phyloP scores from a whole-genome alignment of 2,797 vertebrate genomes.

The Ataeniobius toweri region DNA sequence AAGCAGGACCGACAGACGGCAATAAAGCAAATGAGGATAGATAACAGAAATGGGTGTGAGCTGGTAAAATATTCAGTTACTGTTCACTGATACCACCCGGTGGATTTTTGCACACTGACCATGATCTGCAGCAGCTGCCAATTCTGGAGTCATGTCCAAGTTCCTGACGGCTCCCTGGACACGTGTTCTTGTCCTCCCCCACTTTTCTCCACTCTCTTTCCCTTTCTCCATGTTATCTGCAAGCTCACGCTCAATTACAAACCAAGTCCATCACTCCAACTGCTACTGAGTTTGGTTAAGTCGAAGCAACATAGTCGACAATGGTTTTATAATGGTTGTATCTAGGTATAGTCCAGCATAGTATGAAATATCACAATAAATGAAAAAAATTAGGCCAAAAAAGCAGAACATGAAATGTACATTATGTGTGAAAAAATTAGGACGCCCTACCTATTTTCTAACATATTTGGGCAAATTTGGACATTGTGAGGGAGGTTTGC shows the following conservation, averaged over 20 bases:
- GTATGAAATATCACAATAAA: background rate
- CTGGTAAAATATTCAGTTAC: conserved; percentile 38
- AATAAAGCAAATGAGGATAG: conserved; percentile 17
- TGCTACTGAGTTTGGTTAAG: conserved; percentile 17
- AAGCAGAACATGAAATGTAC: background rate
- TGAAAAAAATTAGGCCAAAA: background rate
- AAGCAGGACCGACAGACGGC: conserved; percentile 7
- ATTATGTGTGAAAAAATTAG: no score
- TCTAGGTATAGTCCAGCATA: background rate
- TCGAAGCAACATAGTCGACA: conserved; percentile 21
- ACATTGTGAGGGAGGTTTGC: no score
- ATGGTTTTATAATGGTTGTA: background rate
- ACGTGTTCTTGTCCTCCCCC: conserved; percentile 46
- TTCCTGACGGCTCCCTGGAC: conserved; percentile 68
- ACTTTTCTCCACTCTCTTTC: conserved; percentile 18
- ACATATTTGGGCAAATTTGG: background rate
- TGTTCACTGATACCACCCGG: conserved; percentile 38
- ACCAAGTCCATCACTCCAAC: conserved; percentile 21
- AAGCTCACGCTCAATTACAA: conserved; percentile 32
- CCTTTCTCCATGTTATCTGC: conserved; percentile 22
- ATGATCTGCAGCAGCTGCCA: conserved; percentile 74
- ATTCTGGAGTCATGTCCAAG: conserved; percentile 66
- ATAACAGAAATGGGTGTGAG: conserved; percentile 53
- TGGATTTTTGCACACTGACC: conserved; percentile 36
- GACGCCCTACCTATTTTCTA: background rate